Base-by-base conservation (phyloP, 2,888 invertebrate genomes). In the Drosophila longiperda region DNA sequence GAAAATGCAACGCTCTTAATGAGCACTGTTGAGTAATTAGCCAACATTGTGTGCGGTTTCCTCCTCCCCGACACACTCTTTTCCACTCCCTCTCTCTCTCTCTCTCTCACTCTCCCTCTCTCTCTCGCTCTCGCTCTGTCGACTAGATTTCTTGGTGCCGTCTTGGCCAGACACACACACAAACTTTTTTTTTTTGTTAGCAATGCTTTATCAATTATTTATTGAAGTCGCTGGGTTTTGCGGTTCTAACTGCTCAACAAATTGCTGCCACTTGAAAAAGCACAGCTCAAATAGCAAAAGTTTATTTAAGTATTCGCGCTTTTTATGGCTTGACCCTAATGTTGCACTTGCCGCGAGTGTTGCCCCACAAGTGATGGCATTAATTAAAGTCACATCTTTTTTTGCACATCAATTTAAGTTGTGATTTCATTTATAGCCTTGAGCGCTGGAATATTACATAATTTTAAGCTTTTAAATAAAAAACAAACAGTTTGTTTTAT, bases 11-110 rank as follows among this genome's bases (percentile, higher is more conserved):
- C 83, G 83, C 68, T 77, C 88, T 88, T 89, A 85, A 85, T 85
- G 85, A 85, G 90, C 90, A 80, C 69, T 81, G 90, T 83, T 89
- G 88, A 85, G 85, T 85, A 85, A 85, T 85, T 85, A 85, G 85
- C 85, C 81, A 88, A 80, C 90, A 89, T 89, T 89, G 84, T 87
- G 85, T 77, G 78, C 61, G 78, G 89, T 58, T 73, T 73, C 66
- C 70, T 52, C 23, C 20, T 17, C 48, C 29, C 53, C 38, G 17
- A 17, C 36, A 36, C 49, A 6, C 53, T 12, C 12, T 17, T 17
- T 23, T n/a, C 23, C 11, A 40, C 40, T n/a, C 40, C 9, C 66
- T 23, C 26, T 20, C 1, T 29, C 17, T 2, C 15, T 61, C 38
- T n/a, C 48, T 15, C 20, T 1, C n/a, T 6, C 23, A n/a, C 75